Evolutionary conservation across 2,113 vertebrate species (phyloP).

Genomic region (Poicephalus meyeri): DNA sequence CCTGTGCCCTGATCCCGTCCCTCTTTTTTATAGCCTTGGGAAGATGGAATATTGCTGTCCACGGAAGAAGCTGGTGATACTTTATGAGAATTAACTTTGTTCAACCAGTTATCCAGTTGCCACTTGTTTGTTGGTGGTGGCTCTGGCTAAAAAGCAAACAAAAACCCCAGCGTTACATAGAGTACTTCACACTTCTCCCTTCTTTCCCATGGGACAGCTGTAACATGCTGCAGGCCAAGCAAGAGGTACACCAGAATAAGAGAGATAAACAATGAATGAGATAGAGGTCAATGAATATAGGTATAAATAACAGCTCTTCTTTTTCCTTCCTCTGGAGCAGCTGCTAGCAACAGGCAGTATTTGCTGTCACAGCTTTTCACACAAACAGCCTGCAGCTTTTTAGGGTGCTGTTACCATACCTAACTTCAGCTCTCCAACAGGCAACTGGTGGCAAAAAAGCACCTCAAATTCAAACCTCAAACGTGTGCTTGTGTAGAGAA

Average conservation of each 20-base stretch:
- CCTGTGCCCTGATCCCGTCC: conserved; percentile 84
- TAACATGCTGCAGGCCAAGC: neutral
- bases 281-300: neutral
- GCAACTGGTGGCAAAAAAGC: neutral
- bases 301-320: neutral
- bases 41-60: conserved; percentile 89
- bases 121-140: conserved; percentile 94
- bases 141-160: conserved; percentile 83
- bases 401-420: neutral
- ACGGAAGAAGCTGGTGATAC: conserved; percentile 93
- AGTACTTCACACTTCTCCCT: neutral
- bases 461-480: neutral
- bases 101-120: conserved; percentile 98
- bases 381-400: neutral
- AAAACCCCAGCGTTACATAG: neutral
- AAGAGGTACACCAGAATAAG: neutral
- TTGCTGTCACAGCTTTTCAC: neutral
- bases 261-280: neutral
- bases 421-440: neutral
- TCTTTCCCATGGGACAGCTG: neutral
- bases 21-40: conserved; percentile 93
- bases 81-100: conserved; percentile 91
- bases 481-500: neutral
- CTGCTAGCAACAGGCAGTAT: neutral
- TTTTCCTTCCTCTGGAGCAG: neutral